These are phyloP conservation scores for Lissocephala sabroskyi DNA, from an alignment of 2,888 invertebrate species.

Conservation along the genomic window DNA sequence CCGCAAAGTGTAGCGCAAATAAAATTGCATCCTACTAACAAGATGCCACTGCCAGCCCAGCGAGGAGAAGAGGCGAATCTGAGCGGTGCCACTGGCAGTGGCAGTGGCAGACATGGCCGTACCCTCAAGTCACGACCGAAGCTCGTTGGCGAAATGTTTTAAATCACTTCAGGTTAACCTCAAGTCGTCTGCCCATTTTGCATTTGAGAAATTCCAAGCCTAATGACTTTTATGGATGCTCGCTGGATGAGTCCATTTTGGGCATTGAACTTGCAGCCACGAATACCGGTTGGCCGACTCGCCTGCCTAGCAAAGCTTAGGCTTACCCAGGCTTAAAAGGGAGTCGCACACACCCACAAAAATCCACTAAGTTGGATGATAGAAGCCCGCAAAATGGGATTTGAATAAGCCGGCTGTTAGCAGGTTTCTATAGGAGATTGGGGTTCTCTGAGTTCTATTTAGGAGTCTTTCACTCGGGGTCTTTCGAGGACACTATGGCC, in stretches of 20 bases:
- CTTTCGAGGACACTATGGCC: no score
- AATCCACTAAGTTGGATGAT: no score
- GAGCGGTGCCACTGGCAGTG: neutral
- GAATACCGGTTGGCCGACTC: no score
- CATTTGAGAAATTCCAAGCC: conserved; percentile 36
- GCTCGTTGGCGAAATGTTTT: conserved; percentile 11
- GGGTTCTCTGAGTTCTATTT: no score
- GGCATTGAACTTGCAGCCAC: neutral
- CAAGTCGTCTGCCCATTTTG: conserved; percentile 25
- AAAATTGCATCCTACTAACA: conserved; percentile 21
- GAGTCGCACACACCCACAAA: no score
- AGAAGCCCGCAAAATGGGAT: no score
- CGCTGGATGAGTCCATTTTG: conserved; percentile 2
- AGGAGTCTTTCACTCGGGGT: no score
- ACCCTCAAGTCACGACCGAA: neutral
- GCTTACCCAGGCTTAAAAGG: no score
- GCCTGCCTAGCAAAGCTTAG: no score
- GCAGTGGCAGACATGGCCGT: neutral
- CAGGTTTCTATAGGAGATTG: no score
- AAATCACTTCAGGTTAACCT: conserved; percentile 39
- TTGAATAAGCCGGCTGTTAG: no score
- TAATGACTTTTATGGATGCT: conserved; percentile 50
- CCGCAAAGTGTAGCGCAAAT: conserved; percentile 24
- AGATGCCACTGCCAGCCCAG: neutral
- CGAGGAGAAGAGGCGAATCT: no score